phyloP scores from a whole-genome alignment of 2,888 invertebrate genomes.

The Cetonia aurata region DNA sequence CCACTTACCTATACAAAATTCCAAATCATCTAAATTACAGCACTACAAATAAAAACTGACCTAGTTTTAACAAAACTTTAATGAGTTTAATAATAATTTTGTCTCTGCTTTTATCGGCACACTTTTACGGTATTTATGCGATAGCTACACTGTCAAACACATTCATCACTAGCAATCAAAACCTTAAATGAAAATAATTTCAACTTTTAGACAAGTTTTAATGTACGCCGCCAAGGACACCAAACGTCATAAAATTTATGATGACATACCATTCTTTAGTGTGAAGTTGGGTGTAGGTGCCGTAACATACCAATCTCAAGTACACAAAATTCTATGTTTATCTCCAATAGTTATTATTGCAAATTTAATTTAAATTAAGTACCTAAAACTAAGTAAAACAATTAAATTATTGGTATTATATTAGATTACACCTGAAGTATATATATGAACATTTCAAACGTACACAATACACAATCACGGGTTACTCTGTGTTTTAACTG shows the following conservation, averaged over 20 bases:
- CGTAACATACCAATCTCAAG: no score
- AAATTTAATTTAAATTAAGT: no score
- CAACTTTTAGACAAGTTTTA: conserved; percentile 27
- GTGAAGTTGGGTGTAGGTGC: background rate
- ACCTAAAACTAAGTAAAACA: no score
- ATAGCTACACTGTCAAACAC: background rate
- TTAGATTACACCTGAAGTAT: background rate
- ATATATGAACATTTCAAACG: no score
- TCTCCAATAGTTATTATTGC: no score
- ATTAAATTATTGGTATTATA: no score
- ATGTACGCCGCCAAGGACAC: conserved; percentile 25
- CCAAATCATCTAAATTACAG: conserved; percentile 23
- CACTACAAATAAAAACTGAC: conserved; percentile 27
- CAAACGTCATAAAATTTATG: conserved; percentile 23
- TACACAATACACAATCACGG: no score
- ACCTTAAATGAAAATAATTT: conserved; percentile 27
- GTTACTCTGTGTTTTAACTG: no score
- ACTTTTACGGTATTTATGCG: conserved; percentile 2
- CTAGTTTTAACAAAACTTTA: conserved; percentile 32
- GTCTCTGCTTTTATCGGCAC: background rate
- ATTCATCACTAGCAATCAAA: background rate
- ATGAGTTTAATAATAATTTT: background rate
- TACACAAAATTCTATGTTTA: no score
- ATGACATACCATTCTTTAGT: background rate
- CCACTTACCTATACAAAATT: conserved; percentile 19